Evolutionary conservation across 2,113 vertebrate genomes (phyloP), one percentile per base, ranked within the genome.

Genomic region (Cinclus cinclus): DNA sequence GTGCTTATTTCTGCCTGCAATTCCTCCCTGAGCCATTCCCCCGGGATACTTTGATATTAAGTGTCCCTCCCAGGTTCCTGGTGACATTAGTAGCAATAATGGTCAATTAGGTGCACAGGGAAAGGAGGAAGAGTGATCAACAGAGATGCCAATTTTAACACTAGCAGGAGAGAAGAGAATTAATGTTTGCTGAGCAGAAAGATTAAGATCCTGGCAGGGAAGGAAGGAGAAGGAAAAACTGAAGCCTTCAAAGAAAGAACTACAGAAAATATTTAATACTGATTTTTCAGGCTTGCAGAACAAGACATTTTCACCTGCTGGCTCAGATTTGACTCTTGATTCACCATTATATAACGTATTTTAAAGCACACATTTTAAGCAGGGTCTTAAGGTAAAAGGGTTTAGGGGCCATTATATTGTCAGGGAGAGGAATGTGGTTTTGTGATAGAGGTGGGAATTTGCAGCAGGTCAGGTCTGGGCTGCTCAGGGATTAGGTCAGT

Each of bases 401-500:
- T 88, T 64, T 56, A 20, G 35, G 28, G 42, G 18, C 69, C 27
- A 15, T 67, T 92, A 63, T 83, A 21, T n/a, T 49, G 76, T 52
- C 31, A 3, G 44, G 69, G 39, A 91, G n/a, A 94, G 56, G 89
- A 97, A 94, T 94, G 94, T 47, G 84, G 79, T 18, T 90, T 78
- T 90, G 84, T 68, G 41, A 49, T 11, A 53, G 83, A 68, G 28
- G 31, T 86, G 77, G 83, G 77, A 87, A 94, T 92, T 81, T 90
- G 92, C 76, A 94, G 90, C 76, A 86, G 85, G 73, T 87, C 92
- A 71, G 71, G 73, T 28, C 86, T 2, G 5, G 63, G 85, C 88
- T 95, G 76, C 75, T n/a, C 46, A 41, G 65, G 92, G 92, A 95
- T 96, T 92, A 96, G 76, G 93, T 88, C 33, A 64, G 49, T 79